These are phyloP conservation scores for Dinomys branickii DNA, from an alignment of 2,113 vertebrate genomes.

Conservation along the genomic window DNA sequence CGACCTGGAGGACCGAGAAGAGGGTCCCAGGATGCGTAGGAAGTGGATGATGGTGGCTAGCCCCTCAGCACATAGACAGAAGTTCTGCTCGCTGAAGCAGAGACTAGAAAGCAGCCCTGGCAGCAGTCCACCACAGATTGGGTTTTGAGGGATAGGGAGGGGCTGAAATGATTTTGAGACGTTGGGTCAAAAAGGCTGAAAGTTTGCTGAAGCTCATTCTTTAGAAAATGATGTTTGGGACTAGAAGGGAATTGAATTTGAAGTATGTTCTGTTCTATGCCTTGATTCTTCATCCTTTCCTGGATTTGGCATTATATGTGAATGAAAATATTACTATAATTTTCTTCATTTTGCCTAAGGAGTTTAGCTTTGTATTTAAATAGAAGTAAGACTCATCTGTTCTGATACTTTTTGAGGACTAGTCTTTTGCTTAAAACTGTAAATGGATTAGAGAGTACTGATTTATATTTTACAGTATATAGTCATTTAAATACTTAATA, in stretches of 20 bases:
- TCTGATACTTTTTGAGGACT: background rate
- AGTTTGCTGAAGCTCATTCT: background rate
- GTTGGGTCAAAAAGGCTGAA: background rate
- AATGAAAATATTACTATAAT: background rate
- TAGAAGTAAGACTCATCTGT: background rate
- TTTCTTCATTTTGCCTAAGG: background rate
- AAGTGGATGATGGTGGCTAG: background rate
- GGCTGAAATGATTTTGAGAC: background rate
- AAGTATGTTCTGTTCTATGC: background rate
- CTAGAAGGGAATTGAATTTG: background rate
- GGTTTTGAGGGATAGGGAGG: background rate
- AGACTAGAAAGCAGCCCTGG: background rate
- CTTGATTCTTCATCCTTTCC: background rate
- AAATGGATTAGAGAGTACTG: background rate
- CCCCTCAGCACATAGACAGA: background rate
- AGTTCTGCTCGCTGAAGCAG: background rate
- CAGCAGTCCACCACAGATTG: background rate
- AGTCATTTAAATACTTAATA: constrained; percentile 5
- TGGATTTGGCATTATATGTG: background rate
- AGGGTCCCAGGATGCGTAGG: background rate
- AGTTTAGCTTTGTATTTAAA: constrained; percentile 34
- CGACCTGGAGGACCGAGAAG: background rate
- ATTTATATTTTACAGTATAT: background rate
- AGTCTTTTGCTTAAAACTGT: background rate
- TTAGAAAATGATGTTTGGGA: background rate